phyloP scores from a whole-genome alignment of 2,113 vertebrate genomes.

The Pristiophorus japonicus region DNA sequence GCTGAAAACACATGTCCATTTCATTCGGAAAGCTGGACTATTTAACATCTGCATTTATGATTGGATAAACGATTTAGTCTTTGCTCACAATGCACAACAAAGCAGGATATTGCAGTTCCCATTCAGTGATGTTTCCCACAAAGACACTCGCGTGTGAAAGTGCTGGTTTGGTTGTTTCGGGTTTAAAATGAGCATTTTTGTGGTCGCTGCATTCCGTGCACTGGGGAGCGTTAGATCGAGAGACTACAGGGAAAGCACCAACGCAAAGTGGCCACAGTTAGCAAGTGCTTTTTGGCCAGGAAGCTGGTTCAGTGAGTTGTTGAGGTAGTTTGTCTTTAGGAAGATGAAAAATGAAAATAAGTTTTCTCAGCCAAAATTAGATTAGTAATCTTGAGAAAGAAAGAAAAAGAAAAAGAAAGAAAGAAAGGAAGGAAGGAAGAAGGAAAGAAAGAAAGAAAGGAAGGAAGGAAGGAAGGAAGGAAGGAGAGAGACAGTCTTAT shows the following conservation, averaged over 20 bases:
- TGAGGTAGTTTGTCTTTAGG: background rate
- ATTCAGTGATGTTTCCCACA: background rate
- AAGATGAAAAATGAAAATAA: background rate
- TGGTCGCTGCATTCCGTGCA: background rate
- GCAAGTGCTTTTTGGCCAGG: background rate
- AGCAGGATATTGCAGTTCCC: background rate
- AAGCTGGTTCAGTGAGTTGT: background rate
- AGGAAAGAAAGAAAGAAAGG: no score
- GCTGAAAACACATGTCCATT: background rate
- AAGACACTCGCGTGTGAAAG: background rate
- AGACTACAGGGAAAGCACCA: background rate
- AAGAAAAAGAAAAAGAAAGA: background rate
- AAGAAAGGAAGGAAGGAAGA: no score
- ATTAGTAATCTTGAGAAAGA: background rate
- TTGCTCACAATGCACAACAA: background rate
- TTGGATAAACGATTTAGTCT: background rate
- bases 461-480: no score
- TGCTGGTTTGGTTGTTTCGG: background rate
- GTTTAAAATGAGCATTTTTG: background rate
- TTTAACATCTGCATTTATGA: background rate
- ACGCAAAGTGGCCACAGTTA: background rate
- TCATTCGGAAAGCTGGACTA: background rate
- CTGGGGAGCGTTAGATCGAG: background rate
- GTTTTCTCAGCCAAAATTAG: background rate
- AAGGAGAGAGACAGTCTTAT: no score